A percentile compares a stretch with the other conserved stretches of the same genome.
Conservation (phyloP, 2,888 invertebrate genomes). For the Sphinx pinastri region DNA sequence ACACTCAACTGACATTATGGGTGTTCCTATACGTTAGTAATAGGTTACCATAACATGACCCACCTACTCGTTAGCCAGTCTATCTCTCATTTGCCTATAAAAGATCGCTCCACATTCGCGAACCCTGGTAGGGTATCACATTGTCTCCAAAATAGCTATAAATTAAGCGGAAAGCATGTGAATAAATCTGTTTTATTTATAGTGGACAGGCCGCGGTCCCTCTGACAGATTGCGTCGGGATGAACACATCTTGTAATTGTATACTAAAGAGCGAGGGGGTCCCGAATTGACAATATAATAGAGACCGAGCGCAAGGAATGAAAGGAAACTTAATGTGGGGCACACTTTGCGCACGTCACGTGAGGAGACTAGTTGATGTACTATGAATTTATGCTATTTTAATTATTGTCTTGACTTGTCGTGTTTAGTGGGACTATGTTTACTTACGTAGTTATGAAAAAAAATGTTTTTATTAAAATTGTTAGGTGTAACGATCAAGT, state of each 20-base stretch:
- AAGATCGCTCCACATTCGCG: not conserved
- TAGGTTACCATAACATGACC: too few species aligned
- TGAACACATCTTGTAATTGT: conserved; percentile 80
- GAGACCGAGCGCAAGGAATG: conserved; percentile 40
- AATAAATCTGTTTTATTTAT: conserved; percentile 77
- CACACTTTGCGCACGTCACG: not conserved
- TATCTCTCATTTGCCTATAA: too few species aligned
- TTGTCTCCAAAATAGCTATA: conserved; percentile 73
- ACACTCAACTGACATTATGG: too few species aligned
- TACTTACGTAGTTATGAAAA: too few species aligned
- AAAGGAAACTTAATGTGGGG: conserved; percentile 29
- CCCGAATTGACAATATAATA: conserved; percentile 78
- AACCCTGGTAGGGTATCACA: conserved; percentile 49
- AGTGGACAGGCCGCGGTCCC: conserved; percentile 48
- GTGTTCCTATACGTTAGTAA: too few species aligned
- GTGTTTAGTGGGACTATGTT: too few species aligned
- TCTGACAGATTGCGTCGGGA: conserved; percentile 75
- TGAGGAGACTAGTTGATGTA: not conserved
- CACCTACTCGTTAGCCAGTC: too few species aligned
- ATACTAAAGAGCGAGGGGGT: conserved; percentile 64
- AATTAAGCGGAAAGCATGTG: conserved; percentile 64
- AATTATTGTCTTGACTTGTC: too few species aligned
- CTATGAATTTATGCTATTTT: not conserved
- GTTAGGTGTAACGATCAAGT: too few species aligned
- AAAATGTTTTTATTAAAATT: too few species aligned